Evolutionary conservation across 2,797 vertebrate species (phyloP), one percentile per base, ranked within the genome.

Genomic region (Fistularia commersonii): DNA sequence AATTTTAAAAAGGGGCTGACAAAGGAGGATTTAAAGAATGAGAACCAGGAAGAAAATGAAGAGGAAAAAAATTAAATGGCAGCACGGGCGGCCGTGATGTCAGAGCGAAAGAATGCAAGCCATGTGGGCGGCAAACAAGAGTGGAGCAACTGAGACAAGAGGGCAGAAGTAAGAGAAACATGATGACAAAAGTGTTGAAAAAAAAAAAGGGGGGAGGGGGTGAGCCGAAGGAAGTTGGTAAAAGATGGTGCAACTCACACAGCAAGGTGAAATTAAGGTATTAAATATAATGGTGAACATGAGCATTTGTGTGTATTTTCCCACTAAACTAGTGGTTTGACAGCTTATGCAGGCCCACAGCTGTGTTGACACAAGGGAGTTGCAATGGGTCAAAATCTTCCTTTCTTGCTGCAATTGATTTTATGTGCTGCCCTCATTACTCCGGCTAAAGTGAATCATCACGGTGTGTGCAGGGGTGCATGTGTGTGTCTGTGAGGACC

Each of bases 31-130:
- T 45, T 23, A 40, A 40, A 51, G 11, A 32, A 45, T 23, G 43
- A 47, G 48, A 57, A 45, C n/a, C 3, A 44, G 41, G 41, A 59
- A 54, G 49, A 45, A 1, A 36, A 46, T 48, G 10, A 57, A 36
- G 48, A 57, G 53, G 60, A 57, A 39, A 36, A 1, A 6, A 23
- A 54, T 47, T 41, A 69, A 63, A 76, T 64, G 61, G 60, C 69
- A 53, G 52, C 15, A 52, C 40, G 43, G 65, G 75, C 54, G 40
- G 66, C 45, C 54, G 60, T 87, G 87, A 89, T 85, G 86, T 89
- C 83, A 90, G 74, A 81, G 59, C 36, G 1, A 60, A 90, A 66
- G 80, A 87, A 89, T 86, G 86, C 13, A 15, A 85, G 71, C 73
- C 68, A 83, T 80, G 84, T 86, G 76, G 83, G 86, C 53, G 61